Conservation (phyloP, 2,113 vertebrate genomes). For the Thamnaconus septentrionalis region DNA sequence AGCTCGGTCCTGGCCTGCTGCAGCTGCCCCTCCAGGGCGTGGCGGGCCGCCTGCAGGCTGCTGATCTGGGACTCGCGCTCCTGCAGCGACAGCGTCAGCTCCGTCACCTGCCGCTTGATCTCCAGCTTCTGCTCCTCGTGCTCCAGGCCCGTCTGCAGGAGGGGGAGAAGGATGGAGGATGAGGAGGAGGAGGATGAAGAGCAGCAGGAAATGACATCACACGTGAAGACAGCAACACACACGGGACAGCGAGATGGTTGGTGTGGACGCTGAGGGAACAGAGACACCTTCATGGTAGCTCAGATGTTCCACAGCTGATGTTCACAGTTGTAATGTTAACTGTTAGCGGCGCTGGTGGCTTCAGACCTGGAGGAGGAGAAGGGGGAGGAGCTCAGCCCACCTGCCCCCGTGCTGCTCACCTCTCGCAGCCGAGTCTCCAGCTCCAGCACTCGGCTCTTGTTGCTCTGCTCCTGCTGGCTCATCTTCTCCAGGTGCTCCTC, state of each 20-base stretch:
- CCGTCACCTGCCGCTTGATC: conserved; percentile 91
- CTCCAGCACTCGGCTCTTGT: conserved; percentile 90
- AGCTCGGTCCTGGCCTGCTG: conserved; percentile 94
- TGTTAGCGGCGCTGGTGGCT: no score
- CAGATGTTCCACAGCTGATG: background rate
- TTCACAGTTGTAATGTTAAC: no score
- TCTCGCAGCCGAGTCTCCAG: conserved; percentile 90
- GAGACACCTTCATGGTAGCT: no score
- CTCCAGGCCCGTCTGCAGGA: conserved; percentile 86
- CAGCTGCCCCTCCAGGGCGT: conserved; percentile 90
- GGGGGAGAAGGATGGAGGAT: background rate
- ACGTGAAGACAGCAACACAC: background rate
- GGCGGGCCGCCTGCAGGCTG: conserved; percentile 87
- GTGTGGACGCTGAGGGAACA: no score
- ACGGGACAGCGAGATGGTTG: no score
- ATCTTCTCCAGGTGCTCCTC: conserved; percentile 98
- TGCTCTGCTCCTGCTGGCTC: conserved; percentile 92
- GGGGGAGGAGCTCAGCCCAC: background rate
- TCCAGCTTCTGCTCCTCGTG: conserved; percentile 96
- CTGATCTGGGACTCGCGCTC: conserved; percentile 93
- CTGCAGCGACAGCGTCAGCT: conserved; percentile 92
- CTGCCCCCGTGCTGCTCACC: conserved; percentile 67
- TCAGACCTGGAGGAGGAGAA: no score
- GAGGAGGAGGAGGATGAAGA: background rate
- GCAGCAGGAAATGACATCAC: no score